Evolutionary conservation across 2,797 vertebrate genomes (phyloP).

Genomic region (Catharus ustulatus): DNA sequence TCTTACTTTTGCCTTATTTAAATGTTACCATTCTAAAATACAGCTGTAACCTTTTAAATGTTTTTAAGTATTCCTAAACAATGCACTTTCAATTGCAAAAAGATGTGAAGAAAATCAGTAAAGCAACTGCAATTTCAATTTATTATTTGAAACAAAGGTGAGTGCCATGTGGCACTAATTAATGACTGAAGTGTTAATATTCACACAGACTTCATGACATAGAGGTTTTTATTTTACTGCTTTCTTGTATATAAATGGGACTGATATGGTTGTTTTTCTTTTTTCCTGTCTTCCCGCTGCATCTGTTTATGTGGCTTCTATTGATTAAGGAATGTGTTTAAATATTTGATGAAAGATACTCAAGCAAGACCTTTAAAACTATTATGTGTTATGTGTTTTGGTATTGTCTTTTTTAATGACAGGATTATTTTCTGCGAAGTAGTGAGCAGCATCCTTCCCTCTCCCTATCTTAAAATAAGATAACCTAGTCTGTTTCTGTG

Average conservation of each 20-base stretch:
- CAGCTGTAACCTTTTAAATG: not conserved
- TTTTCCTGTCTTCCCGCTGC: fast-evolving
- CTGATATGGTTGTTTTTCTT: fast-evolving
- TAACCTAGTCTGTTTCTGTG: not conserved
- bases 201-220: not conserved
- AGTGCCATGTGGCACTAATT: not conserved
- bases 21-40: not conserved
- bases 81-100: not conserved
- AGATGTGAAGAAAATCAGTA: not conserved
- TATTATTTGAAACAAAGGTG: not conserved
- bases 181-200: not conserved
- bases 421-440: not conserved
- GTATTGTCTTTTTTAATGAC: not conserved
- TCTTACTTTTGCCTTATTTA: not conserved
- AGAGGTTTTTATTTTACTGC: not conserved
- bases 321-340: not conserved
- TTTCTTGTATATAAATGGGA: not conserved
- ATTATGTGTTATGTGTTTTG: not conserved
- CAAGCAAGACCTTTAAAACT: not conserved
- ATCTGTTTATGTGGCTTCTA: not conserved
- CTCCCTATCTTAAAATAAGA: not conserved
- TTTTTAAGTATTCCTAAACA: not conserved
- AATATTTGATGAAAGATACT: not conserved
- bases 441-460: not conserved
- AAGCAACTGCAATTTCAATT: not conserved